Conservation (phyloP, 2,113 vertebrate species). For the Scartelaos histophorus region DNA sequence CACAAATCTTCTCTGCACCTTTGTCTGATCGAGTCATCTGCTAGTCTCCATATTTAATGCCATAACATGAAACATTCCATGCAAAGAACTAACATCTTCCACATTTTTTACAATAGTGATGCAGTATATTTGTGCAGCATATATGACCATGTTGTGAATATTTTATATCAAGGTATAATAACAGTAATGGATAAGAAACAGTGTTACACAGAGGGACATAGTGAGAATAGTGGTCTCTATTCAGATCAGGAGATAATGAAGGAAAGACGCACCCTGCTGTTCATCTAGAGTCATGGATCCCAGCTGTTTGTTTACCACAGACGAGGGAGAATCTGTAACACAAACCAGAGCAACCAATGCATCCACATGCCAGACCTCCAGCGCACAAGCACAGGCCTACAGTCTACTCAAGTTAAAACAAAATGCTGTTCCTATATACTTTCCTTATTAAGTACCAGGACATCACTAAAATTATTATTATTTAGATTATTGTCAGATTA, state of each 20-base stretch:
- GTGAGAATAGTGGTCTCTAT: neutral
- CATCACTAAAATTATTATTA: neutral
- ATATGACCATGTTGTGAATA: neutral
- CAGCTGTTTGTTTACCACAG: slow-evolving; percentile 98
- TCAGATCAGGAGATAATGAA: slow-evolving; percentile 51
- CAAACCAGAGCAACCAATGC: slow-evolving; percentile 89
- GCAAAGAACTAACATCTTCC: too few relatives aligned
- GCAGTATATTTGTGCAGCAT: neutral
- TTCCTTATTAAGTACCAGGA: neutral
- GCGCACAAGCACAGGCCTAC: slow-evolving; percentile 37
- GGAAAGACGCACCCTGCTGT: slow-evolving; percentile 90
- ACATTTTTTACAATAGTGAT: neutral
- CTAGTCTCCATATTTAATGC: too few relatives aligned
- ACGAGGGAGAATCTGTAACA: slow-evolving; percentile 98
- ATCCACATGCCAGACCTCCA: slow-evolving; percentile 61
- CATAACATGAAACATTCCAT: too few relatives aligned
- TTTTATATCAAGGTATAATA: neutral
- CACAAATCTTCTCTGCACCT: too few relatives aligned
- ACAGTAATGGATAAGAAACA: slow-evolving; percentile 11
- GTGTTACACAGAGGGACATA: slow-evolving; percentile 16
- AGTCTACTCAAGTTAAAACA: slow-evolving; percentile 23
- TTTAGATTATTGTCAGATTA: too few relatives aligned
- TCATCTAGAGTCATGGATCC: slow-evolving; percentile 98
- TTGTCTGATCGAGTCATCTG: too few relatives aligned
- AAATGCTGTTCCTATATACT: neutral